These are phyloP conservation scores for Cremastinae sp. DNA, from an alignment of 2,888 invertebrate species.

Conservation along the genomic window DNA sequence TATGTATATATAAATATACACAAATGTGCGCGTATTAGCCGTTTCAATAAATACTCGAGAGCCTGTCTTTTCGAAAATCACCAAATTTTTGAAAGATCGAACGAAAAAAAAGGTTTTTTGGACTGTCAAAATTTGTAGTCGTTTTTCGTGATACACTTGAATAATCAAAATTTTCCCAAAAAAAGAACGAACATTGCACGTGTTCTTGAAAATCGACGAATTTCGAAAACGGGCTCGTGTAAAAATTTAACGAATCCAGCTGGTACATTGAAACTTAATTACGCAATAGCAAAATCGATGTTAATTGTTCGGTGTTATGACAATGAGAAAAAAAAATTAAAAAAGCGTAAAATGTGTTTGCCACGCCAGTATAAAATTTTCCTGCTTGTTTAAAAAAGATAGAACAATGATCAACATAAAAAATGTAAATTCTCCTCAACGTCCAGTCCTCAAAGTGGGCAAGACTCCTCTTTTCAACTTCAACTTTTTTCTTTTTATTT, in stretches of 20 bases:
- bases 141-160: too few relatives aligned
- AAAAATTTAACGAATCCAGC: slow-evolving; percentile 19
- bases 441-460: slow-evolving; percentile 66
- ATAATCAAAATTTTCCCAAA: too few relatives aligned
- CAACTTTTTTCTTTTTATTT: slow-evolving; percentile 33
- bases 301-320: slow-evolving; percentile 73
- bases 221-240: not conserved
- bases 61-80: too few relatives aligned
- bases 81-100: too few relatives aligned
- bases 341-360: slow-evolving; percentile 63
- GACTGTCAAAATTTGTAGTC: too few relatives aligned
- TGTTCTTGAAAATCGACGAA: not conserved
- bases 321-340: slow-evolving; percentile 51
- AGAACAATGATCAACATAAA: slow-evolving; percentile 26
- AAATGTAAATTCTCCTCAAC: slow-evolving; percentile 55
- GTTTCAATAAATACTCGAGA: not conserved
- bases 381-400: slow-evolving; percentile 31
- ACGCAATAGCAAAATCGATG: slow-evolving; percentile 69
- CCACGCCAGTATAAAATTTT: slow-evolving; percentile 60
- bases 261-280: slow-evolving; percentile 54
- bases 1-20: slow-evolving; percentile 9
- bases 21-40: slow-evolving; percentile 22
- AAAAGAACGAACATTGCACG: too few relatives aligned
- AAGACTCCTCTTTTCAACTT: slow-evolving; percentile 41
- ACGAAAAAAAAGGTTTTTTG: too few relatives aligned